These are phyloP conservation scores for Charanyca ferruginea DNA, from an alignment of 2,888 invertebrate genomes.

Conservation along the genomic window DNA sequence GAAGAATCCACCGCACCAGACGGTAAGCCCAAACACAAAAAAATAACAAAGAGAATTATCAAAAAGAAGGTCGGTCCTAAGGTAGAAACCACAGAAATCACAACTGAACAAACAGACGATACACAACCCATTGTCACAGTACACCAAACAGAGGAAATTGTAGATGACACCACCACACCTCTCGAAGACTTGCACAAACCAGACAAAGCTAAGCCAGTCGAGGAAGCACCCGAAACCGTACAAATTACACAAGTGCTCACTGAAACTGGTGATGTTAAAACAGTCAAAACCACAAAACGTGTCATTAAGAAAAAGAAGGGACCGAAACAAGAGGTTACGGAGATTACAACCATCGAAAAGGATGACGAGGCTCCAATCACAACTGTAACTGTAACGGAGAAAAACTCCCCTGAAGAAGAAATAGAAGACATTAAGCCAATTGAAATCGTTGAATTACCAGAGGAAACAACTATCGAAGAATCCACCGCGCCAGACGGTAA, in stretches of 20 bases:
- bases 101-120: constrained; percentile 79
- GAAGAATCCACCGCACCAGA: constrained; percentile 59
- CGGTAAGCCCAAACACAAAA: constrained; percentile 70
- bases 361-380: constrained; percentile 41
- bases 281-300: constrained; percentile 33
- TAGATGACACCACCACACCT: constrained; percentile 66
- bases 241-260: constrained; percentile 62
- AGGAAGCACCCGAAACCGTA: constrained; percentile 59
- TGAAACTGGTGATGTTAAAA: constrained; percentile 31
- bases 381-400: constrained; percentile 33
- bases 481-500: not conserved
- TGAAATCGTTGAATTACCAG: constrained; percentile 68
- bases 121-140: constrained; percentile 65
- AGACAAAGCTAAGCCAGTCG: not conserved
- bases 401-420: constrained; percentile 4
- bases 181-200: constrained; percentile 48
- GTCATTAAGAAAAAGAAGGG: constrained; percentile 53
- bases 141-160: constrained; percentile 37
- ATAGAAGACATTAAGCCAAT: constrained; percentile 50
- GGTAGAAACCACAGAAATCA: constrained; percentile 50
- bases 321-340: constrained; percentile 29
- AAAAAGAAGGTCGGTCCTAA: constrained; percentile 80
- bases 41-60: constrained; percentile 76
- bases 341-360: constrained; percentile 55
- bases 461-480: constrained; percentile 41